Evolutionary conservation across 2,797 vertebrate genomes (phyloP).

Genomic region (Crenichthys baileyi): DNA sequence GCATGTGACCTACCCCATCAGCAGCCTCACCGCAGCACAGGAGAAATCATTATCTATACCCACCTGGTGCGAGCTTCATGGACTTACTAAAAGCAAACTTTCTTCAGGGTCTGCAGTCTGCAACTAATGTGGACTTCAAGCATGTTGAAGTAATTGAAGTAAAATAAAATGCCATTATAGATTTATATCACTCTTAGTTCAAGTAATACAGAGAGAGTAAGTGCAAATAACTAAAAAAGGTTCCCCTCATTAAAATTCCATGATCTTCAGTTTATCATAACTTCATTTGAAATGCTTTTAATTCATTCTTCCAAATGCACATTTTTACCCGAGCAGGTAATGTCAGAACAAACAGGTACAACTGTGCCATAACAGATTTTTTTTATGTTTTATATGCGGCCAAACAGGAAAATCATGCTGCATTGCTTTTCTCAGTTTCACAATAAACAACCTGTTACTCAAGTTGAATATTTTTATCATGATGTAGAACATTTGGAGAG

Average conservation of each 20-base stretch:
- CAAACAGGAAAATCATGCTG: background rate
- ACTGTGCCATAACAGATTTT: background rate
- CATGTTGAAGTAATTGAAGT: constrained; percentile 13
- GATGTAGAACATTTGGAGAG: background rate
- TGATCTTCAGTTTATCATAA: background rate
- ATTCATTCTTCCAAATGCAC: background rate
- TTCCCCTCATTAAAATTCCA: background rate
- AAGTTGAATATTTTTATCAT: background rate
- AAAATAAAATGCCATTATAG: background rate
- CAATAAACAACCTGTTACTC: background rate
- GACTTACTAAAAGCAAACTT: constrained; percentile 71
- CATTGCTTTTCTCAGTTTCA: too few relatives aligned
- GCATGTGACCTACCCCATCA: constrained; percentile 70
- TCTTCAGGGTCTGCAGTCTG: constrained; percentile 26
- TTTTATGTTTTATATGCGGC: too few relatives aligned
- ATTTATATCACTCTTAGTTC: background rate
- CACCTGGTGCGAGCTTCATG: constrained; percentile 71
- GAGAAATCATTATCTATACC: constrained; percentile 75
- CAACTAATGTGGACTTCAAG: constrained; percentile 36
- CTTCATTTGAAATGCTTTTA: background rate
- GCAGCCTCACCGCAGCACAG: constrained; percentile 43
- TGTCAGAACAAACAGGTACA: background rate
- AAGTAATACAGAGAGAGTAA: background rate
- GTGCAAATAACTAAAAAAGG: background rate
- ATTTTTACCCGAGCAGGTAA: background rate